Base-by-base conservation (phyloP, 2,888 invertebrate genomes). In the Ochropleura leucogaster region DNA sequence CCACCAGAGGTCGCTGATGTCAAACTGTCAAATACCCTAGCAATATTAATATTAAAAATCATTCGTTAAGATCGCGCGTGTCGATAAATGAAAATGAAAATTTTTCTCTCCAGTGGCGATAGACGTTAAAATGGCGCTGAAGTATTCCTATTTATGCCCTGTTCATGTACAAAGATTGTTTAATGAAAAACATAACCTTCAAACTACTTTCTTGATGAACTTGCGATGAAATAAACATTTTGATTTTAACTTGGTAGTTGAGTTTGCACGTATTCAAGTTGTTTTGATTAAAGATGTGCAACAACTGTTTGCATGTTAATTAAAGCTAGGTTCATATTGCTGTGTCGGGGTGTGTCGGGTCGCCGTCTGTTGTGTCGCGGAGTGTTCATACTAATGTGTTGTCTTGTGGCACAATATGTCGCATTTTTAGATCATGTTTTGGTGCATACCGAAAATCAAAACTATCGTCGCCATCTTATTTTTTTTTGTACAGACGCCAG, bases 1-100 rank as follows among this genome's bases (percentile, higher is more conserved):
- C 12, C 10, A 1, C 20, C 8, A 49, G 60, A 74, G 71, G 66
- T 80, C 63, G 51, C 57, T 60, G 42, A 6, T 40, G 65, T 62
- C 70, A 68, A 55, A 47, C 68, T 66, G 59, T 62, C 69, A 78
- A 49, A 75, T 64, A 53, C 20, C 47, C n/a, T 20, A 30, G 30
- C 66, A 47, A 8, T 57, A 57, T 68, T 70, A 71, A 67, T 74
- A 74, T 57, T 40, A 20, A 71, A 71, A 77, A 77, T 63, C 63
- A 79, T 75, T 73, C 72, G 72, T 66, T 30, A 5, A 68, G 85
- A 86, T 86, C 59, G 79, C 14, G 57, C 82, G 86, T 85, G 86
- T 46, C 62, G 86, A 84, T 82, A 76, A 69, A 72, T 16, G 12
- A 74, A 40, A 77, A 74, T 74, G 40, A 67, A 79, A 75, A 73